Conservation (phyloP, 37 sponge, comb jelly and placozoan genomes). For the Spongia lamella region DNA sequence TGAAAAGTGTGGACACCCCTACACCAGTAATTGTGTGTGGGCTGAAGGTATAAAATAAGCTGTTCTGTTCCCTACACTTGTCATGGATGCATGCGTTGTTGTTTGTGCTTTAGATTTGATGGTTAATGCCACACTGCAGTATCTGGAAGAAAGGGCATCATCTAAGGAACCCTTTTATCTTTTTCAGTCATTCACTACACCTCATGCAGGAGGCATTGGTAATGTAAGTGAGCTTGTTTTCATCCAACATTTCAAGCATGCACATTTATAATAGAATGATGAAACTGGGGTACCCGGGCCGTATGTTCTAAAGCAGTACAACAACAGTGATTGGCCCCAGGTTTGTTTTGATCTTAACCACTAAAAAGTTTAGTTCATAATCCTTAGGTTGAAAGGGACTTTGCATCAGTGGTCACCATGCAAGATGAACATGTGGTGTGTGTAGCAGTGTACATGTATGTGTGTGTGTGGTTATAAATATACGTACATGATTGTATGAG, state of each 20-base stretch:
- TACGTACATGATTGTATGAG: too few relatives aligned
- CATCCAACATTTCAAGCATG: too few relatives aligned
- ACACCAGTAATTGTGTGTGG: constrained; percentile 38
- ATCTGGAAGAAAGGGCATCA: background rate
- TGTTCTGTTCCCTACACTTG: too few relatives aligned
- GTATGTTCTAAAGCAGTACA: constrained; percentile 17
- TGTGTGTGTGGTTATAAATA: too few relatives aligned
- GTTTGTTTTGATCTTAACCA: too few relatives aligned
- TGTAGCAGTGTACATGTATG: too few relatives aligned
- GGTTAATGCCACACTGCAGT: constrained; percentile 17
- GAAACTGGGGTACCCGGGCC: constrained; percentile 46
- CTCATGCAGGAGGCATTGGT: constrained; percentile 47
- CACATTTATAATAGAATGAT: background rate
- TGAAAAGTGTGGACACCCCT: constrained; percentile 41
- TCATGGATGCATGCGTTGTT: too few relatives aligned
- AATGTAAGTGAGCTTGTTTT: background rate
- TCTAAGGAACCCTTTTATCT: constrained; percentile 23
- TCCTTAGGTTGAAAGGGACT: constrained; percentile 33
- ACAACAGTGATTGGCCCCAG: constrained; percentile 27
- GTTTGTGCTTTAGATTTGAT: constrained; percentile 20
- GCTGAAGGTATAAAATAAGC: too few relatives aligned
- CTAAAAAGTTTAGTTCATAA: background rate
- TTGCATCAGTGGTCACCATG: constrained; percentile 40
- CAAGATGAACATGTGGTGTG: constrained; percentile 40
- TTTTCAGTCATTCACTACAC: constrained; percentile 50